These are phyloP conservation scores for Drosophila willistoni DNA, from an alignment of 1,140 invertebrate species.

Conservation along the genomic window DNA sequence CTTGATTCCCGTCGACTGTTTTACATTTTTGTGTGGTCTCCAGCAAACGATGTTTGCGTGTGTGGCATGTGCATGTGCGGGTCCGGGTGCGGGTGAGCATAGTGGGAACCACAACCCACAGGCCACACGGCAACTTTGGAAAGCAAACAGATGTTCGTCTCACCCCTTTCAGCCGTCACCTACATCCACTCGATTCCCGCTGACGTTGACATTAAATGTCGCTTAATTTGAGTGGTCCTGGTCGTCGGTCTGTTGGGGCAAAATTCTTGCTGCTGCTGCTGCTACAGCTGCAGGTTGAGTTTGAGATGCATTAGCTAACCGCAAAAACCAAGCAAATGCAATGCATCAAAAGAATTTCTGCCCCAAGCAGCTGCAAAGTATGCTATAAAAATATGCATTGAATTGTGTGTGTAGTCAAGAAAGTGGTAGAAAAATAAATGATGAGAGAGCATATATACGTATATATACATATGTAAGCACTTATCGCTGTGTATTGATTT, in stretches of 20 bases:
- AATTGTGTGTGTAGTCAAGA: background rate
- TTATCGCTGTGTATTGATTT: background rate
- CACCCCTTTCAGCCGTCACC: background rate
- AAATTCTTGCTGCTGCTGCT: slow-evolving; percentile 21
- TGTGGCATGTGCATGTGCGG: slow-evolving; percentile 44
- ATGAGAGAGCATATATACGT: background rate
- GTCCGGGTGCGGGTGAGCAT: background rate
- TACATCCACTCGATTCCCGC: slow-evolving; percentile 5
- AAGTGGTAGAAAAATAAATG: background rate
- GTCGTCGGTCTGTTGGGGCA: background rate
- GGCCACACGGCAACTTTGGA: slow-evolving; percentile 55
- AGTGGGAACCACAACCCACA: slow-evolving; percentile 28
- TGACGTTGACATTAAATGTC: slow-evolving; percentile 55
- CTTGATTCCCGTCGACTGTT: slow-evolving; percentile 31
- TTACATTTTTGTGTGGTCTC: slow-evolving; percentile 53
- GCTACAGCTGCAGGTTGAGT: slow-evolving; percentile 25
- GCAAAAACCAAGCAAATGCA: slow-evolving; percentile 10
- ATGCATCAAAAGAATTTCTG: slow-evolving; percentile 4
- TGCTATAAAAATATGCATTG: slow-evolving; percentile 11
- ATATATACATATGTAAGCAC: background rate
- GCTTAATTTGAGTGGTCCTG: slow-evolving; percentile 59
- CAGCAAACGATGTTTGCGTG: slow-evolving; percentile 15
- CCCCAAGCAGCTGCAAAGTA: background rate
- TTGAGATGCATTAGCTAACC: slow-evolving; percentile 7
- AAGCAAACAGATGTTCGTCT: slow-evolving; percentile 46